A percentile compares a stretch with the other conserved stretches of the same genome.
Conservation (phyloP, 1,140 invertebrate species). For the Brachionus koreanus region DNA sequence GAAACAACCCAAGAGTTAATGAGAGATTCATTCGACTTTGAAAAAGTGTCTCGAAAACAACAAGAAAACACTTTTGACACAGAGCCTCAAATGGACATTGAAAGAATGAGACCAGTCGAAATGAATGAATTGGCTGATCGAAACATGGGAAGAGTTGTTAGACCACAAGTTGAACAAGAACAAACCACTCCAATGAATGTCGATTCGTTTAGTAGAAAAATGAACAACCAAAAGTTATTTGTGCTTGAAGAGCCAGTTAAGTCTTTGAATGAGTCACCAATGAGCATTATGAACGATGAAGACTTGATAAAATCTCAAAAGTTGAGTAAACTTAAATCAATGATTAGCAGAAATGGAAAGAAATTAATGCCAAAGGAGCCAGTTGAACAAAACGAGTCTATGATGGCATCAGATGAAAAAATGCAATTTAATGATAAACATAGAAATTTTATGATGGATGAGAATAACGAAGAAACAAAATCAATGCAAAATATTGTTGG, state of each 20-base stretch:
- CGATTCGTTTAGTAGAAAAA: background rate
- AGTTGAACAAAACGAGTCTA: background rate
- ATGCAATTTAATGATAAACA: background rate
- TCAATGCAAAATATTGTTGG: background rate
- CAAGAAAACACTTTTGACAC: background rate
- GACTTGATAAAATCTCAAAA: background rate
- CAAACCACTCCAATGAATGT: background rate
- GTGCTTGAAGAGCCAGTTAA: background rate
- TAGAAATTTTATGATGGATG: background rate
- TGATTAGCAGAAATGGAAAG: background rate
- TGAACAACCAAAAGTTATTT: background rate
- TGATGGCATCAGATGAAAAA: background rate
- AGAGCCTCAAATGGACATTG: background rate
- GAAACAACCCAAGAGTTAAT: background rate
- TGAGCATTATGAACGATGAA: background rate
- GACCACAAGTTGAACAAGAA: background rate
- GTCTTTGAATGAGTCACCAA: background rate
- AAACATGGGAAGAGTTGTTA: background rate
- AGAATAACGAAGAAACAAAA: background rate
- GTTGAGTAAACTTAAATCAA: background rate
- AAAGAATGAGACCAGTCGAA: background rate
- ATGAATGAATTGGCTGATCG: background rate
- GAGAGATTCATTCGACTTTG: background rate
- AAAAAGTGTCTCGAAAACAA: background rate
- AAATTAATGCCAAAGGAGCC: background rate